Conservation (phyloP, 53 echinoderm and acorn worm genomes). For the Temnopleurus reevesii region DNA sequence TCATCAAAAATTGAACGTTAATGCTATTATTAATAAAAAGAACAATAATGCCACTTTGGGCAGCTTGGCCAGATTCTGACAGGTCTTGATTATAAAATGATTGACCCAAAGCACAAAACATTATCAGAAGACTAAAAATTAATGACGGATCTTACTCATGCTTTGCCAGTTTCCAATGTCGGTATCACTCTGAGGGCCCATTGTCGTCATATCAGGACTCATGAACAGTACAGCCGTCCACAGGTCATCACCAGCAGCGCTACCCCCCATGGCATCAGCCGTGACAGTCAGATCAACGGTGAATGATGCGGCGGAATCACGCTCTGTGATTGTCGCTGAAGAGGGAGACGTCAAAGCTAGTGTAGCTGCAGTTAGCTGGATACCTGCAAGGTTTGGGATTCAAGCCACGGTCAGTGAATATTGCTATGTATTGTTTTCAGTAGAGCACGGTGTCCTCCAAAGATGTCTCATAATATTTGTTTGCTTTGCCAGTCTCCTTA, state of each 20-base stretch:
- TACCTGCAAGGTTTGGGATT: not conserved
- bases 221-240: slow-evolving; percentile 24
- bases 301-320: not conserved
- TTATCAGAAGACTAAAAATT: no score
- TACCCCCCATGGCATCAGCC: not conserved
- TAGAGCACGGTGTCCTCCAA: no score
- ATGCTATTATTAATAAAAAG: no score
- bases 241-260: not conserved
- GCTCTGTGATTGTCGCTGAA: slow-evolving; percentile 22
- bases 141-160: not conserved
- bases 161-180: not conserved
- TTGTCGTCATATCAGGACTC: not conserved
- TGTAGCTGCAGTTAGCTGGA: not conserved
- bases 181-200: not conserved
- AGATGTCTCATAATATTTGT: no score
- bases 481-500: no score
- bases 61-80: no score
- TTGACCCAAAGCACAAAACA: no score
- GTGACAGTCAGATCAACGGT: not conserved
- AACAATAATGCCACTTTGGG: no score
- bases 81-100: no score
- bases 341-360: not conserved
- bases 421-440: no score
- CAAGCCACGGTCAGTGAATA: no score
- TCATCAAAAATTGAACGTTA: no score